Base-by-base conservation (phyloP, 1,140 invertebrate genomes). In the Trinorchestia longiramus region DNA sequence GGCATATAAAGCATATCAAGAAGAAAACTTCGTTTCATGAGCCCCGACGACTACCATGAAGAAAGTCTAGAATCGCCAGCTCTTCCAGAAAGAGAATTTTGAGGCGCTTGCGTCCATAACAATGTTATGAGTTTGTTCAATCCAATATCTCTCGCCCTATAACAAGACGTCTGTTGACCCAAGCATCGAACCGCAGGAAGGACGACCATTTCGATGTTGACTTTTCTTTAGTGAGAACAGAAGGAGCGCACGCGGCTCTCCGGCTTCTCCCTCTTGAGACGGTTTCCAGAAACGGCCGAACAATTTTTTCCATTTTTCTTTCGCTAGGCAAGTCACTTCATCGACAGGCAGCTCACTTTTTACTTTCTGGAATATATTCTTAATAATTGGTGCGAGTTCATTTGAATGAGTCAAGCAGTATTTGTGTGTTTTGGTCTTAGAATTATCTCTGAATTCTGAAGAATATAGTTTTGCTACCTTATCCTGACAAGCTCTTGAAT, bases 91-190 rank as follows among this genome's bases (percentile, higher is more conserved):
- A 28, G 62, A 36, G 62, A 77, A 77, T 77, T 77, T 36, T 77
- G 8, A 77, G 62, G 62, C 62, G 62, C 62, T 77, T 77, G 62
- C 62, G 62, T 77, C 40, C 92, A 94, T 45, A 94, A 94, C 43
- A 94, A 47, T 94, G 43, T 45, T 94, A 94, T 94, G 44, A 94
- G 92, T 94, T 94, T 94, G 92, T 94, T 43, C 44, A 43, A 45
- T 45, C 44, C 92, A 43, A 42, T 94, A 94, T 94, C 92, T 94
- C 44, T 94, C 92, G 43, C 44, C 62, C 44, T 44, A 45, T 94
- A 94, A 94, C 92, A 45, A 94, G 92, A 45, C 92, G 92, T 45
- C 43, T 94, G 92, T 94, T 94, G 44, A 94, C 92, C 44, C 44
- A 42, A 40, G 92, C 43, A 45, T 44, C 92, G 43, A 44, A 94